These are phyloP conservation scores for Halocaridina rubra DNA, from an alignment of 2,888 invertebrate species.

Conservation along the genomic window DNA sequence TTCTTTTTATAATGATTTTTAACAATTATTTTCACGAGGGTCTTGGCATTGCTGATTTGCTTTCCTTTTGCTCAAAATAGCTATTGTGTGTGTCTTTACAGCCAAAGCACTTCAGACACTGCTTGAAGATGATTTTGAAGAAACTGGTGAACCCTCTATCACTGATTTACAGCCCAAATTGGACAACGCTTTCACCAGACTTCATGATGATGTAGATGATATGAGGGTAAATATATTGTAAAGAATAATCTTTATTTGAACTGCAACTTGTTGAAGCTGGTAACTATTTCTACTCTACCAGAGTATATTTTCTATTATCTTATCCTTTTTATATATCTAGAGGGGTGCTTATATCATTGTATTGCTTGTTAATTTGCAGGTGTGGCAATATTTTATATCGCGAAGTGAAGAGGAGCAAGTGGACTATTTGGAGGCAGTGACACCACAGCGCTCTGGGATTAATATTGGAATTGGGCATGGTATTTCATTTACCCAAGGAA, in stretches of 20 bases:
- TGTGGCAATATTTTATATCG: slow-evolving; percentile 56
- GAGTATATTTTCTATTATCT: background rate
- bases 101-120: slow-evolving; percentile 41
- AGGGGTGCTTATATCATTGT: background rate
- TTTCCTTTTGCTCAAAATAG: too few species aligned
- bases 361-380: too few species aligned
- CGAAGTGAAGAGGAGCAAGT: slow-evolving; percentile 46
- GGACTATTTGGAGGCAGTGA: slow-evolving; percentile 33
- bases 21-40: too few species aligned
- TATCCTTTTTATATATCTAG: background rate
- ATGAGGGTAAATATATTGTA: slow-evolving; percentile 33
- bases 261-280: background rate
- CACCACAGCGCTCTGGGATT: background rate
- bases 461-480: background rate
- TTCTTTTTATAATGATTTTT: background rate
- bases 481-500: slow-evolving; percentile 34
- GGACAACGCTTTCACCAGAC: slow-evolving; percentile 29
- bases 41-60: too few species aligned
- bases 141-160: slow-evolving; percentile 5
- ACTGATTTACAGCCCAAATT: slow-evolving; percentile 29
- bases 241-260: background rate
- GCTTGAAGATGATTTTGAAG: slow-evolving; percentile 49
- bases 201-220: slow-evolving; percentile 22
- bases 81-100: background rate
- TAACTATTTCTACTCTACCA: background rate